phyloP scores from a whole-genome alignment of 2,797 vertebrate genomes.

The Bovichtus diacanthus region DNA sequence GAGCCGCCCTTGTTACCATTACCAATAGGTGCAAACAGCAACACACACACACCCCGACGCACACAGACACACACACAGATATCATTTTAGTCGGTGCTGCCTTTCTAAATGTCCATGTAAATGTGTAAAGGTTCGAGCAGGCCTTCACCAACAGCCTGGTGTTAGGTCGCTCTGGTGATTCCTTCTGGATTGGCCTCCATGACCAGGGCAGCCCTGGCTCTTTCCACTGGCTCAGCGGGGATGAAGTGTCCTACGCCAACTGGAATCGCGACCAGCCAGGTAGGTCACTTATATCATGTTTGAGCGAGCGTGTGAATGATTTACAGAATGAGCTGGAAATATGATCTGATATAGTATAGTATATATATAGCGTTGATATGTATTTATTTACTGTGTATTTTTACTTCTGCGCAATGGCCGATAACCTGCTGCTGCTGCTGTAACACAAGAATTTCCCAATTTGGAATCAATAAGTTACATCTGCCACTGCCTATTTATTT shows the following conservation, averaged over 20 bases:
- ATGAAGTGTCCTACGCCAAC: constrained; percentile 92
- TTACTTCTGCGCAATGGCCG: no score
- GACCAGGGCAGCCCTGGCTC: constrained; percentile 86
- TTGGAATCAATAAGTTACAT: no score
- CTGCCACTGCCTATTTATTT: not conserved
- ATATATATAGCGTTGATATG: no score
- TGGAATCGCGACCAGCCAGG: constrained; percentile 97
- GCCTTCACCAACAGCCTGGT: constrained; percentile 95
- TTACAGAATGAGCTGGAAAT: not conserved
- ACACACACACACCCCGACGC: not conserved
- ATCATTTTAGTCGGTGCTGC: not conserved
- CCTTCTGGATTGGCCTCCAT: constrained; percentile 93
- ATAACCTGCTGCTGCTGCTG: no score
- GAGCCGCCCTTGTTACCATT: constrained; percentile 90
- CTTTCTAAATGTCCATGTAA: not conserved
- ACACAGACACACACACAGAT: not conserved
- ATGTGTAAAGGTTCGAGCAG: constrained; percentile 91
- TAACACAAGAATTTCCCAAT: no score
- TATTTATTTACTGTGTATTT: no score
- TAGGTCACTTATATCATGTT: constrained; percentile 51
- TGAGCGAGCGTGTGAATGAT: not conserved
- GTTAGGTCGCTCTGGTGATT: constrained; percentile 88
- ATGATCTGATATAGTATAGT: no score
- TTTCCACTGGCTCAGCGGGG: constrained; percentile 92
- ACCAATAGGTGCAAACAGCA: constrained; percentile 88